Conservation (phyloP, 2,113 vertebrate genomes). For the Cricetomys ansorgei region DNA sequence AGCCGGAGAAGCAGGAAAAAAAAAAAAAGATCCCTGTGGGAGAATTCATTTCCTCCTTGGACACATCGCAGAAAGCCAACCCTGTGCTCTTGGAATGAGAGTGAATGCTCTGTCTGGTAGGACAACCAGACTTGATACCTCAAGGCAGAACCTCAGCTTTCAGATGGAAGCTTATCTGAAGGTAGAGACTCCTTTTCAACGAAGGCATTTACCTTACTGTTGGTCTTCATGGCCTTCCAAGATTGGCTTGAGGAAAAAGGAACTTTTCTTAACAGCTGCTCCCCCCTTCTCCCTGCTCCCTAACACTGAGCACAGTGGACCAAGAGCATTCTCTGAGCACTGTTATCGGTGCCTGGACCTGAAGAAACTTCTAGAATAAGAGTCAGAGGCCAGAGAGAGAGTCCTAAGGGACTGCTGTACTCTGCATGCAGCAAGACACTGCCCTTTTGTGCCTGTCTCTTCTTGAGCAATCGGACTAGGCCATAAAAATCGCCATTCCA, state of each 20-base stretch:
- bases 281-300: fast-evolving
- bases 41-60: not conserved
- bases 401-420: not conserved
- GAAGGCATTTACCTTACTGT: not conserved
- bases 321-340: not conserved
- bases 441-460: not conserved
- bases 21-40: not conserved
- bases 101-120: not conserved
- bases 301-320: not conserved
- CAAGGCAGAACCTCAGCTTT: not conserved
- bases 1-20: not conserved
- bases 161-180: not conserved
- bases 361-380: not conserved
- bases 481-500: not conserved
- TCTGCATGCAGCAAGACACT: not conserved
- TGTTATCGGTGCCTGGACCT: not conserved
- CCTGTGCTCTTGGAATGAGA: not conserved
- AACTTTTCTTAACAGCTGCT: not conserved
- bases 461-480: not conserved
- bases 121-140: not conserved
- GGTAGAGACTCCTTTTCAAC: not conserved
- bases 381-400: not conserved
- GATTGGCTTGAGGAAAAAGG: not conserved
- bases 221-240: not conserved
- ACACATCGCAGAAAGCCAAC: not conserved